Conservation (phyloP, 2,113 vertebrate species). For the Amphiprion ocellaris region DNA sequence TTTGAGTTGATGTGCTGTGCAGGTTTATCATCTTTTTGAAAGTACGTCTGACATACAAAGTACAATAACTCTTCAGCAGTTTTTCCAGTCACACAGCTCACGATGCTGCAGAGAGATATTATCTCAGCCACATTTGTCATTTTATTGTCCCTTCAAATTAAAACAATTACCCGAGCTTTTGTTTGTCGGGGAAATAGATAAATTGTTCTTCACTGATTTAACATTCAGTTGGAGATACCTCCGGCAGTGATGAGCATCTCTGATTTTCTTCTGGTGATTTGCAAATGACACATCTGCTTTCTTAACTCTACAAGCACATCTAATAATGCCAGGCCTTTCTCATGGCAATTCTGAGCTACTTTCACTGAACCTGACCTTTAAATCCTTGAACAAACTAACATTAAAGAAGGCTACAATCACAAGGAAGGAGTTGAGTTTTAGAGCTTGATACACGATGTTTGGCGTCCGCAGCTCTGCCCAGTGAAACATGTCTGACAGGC, state of each 20-base stretch:
- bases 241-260: constrained; percentile 20
- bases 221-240: constrained; percentile 26
- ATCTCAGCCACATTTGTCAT: background rate
- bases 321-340: constrained; percentile 49
- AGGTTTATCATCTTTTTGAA: background rate
- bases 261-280: constrained; percentile 53
- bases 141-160: constrained; percentile 23
- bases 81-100: constrained; percentile 2
- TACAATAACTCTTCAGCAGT: background rate
- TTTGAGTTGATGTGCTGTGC: constrained; percentile 1
- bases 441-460: constrained; percentile 2
- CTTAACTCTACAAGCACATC: constrained; percentile 16
- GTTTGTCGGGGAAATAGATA: constrained; percentile 31
- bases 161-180: constrained; percentile 15
- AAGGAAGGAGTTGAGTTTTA: constrained; percentile 15
- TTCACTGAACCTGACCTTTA: constrained; percentile 54
- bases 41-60: background rate
- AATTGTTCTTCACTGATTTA: constrained; percentile 21
- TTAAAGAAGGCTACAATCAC: constrained; percentile 17
- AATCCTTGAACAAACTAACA: constrained; percentile 36
- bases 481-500: constrained; percentile 68
- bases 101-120: background rate
- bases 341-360: constrained; percentile 19
- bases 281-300: constrained; percentile 55
- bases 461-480: constrained; percentile 4